These are phyloP conservation scores for Lonchura striata DNA, from an alignment of 2,113 vertebrate genomes.

Conservation along the genomic window DNA sequence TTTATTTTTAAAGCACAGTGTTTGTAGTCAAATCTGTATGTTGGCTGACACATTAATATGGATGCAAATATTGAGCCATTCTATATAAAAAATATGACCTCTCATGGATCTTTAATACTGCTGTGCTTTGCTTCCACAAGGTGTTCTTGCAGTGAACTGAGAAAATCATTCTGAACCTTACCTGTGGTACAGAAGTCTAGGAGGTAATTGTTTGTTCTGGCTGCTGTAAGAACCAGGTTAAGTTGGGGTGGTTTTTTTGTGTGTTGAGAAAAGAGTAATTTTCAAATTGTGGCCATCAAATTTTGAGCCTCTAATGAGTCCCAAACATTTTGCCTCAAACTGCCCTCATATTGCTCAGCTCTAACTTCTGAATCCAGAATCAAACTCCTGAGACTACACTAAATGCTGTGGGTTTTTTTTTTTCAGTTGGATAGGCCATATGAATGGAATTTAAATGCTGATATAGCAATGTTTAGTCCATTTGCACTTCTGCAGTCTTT, in stretches of 20 bases:
- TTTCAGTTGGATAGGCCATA: not conserved
- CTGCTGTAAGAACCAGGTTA: not conserved
- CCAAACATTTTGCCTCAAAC: not conserved
- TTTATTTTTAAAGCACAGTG: not conserved
- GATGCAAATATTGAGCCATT: not conserved
- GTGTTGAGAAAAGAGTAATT: not conserved
- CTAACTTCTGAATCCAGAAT: not conserved
- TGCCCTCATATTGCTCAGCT: not conserved
- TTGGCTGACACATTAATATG: not conserved
- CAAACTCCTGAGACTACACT: not conserved
- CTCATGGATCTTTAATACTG: not conserved
- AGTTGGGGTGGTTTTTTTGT: not conserved
- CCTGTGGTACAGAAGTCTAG: not conserved
- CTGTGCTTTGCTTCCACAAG: not conserved
- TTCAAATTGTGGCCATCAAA: not conserved
- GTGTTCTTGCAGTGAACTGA: not conserved
- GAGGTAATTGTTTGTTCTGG: not conserved
- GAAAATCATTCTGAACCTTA: not conserved
- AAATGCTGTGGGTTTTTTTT: not conserved
- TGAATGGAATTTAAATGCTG: not conserved
- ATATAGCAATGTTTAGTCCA: not conserved
- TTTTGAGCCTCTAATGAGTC: not conserved
- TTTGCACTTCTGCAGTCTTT: not conserved
- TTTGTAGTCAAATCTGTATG: not conserved
- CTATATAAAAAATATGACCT: not conserved